A percentile compares a stretch with the other conserved stretches of the same genome.
phyloP scores from a whole-genome alignment of 1,140 invertebrate species.

The Neodiprion fabricii region DNA sequence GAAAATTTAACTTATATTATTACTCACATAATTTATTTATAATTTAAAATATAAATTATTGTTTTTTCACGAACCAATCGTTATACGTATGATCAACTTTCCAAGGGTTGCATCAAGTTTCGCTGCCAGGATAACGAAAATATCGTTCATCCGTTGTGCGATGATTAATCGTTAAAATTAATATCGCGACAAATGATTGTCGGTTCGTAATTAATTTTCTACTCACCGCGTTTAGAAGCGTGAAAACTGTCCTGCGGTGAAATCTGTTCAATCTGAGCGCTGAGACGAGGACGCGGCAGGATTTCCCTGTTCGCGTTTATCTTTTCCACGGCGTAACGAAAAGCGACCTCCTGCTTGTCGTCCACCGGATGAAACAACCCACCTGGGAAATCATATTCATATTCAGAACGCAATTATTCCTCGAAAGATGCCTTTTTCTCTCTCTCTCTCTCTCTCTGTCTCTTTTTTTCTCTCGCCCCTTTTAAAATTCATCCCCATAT shows the following conservation, averaged over 20 bases:
- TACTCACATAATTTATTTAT: too few relatives aligned
- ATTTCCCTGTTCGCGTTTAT: conserved; percentile 85
- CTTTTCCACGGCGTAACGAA: conserved; percentile 87
- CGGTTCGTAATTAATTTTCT: neutral
- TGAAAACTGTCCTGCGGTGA: conserved; percentile 91
- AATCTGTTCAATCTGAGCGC: conserved; percentile 85
- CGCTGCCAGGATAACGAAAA: too few relatives aligned
- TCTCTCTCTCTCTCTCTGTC: conserved; percentile 23
- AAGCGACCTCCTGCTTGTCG: conserved; percentile 85
- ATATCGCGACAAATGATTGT: too few relatives aligned
- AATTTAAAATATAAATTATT: too few relatives aligned
- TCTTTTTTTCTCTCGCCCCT: conserved; percentile 14
- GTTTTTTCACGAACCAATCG: too few relatives aligned
- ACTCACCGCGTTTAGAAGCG: conserved; percentile 87
- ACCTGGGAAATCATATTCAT: conserved; percentile 67
- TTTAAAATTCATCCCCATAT: neutral
- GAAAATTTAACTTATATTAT: too few relatives aligned
- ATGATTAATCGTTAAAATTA: too few relatives aligned
- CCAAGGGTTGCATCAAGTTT: too few relatives aligned
- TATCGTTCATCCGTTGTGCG: too few relatives aligned
- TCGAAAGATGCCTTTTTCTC: neutral
- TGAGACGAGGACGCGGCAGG: conserved; percentile 81
- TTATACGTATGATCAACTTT: too few relatives aligned
- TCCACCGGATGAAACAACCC: conserved; percentile 88
- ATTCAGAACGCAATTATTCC: conserved; percentile 20